phyloP scores from a whole-genome alignment of 1,140 invertebrate species.

The Mya arenaria region DNA sequence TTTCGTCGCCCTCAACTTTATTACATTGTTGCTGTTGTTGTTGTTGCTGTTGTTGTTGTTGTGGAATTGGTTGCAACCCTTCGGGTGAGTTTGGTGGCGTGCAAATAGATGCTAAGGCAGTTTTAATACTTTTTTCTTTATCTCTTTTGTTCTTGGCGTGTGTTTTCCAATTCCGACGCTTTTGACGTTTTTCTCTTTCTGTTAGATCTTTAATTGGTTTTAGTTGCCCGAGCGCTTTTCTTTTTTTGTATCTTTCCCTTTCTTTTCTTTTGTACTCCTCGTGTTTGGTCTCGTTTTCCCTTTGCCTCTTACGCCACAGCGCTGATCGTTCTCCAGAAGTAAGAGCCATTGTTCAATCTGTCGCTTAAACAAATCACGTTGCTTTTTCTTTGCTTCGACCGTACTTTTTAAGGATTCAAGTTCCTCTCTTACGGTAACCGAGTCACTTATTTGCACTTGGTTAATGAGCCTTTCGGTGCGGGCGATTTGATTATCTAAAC shows the following conservation, averaged over 20 bases:
- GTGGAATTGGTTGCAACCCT: not conserved
- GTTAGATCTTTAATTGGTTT: not conserved
- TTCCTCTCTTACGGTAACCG: not conserved
- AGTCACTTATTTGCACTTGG: not conserved
- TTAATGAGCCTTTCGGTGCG: not conserved
- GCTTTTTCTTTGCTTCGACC: not conserved
- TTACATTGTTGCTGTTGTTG: not conserved
- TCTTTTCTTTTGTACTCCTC: conserved; percentile 33
- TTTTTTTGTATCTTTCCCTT: conserved; percentile 4
- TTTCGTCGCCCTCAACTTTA: not conserved
- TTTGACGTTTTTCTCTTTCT: not conserved
- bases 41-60: no score
- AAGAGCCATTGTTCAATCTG: conserved; percentile 13
- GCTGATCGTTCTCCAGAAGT: conserved; percentile 9
- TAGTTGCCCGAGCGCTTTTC: not conserved
- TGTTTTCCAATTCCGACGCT: not conserved
- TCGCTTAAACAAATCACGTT: not conserved
- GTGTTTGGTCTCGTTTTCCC: conserved; percentile 9
- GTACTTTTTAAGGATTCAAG: not conserved
- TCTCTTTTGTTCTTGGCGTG: not conserved
- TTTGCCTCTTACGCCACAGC: conserved; percentile 7
- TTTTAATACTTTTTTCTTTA: not conserved
- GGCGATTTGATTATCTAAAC: not conserved
- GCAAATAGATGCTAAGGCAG: not conserved
- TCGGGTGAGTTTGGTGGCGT: not conserved